phyloP scores from a whole-genome alignment of 2,797 vertebrate species.

The Diceros bicornis region DNA sequence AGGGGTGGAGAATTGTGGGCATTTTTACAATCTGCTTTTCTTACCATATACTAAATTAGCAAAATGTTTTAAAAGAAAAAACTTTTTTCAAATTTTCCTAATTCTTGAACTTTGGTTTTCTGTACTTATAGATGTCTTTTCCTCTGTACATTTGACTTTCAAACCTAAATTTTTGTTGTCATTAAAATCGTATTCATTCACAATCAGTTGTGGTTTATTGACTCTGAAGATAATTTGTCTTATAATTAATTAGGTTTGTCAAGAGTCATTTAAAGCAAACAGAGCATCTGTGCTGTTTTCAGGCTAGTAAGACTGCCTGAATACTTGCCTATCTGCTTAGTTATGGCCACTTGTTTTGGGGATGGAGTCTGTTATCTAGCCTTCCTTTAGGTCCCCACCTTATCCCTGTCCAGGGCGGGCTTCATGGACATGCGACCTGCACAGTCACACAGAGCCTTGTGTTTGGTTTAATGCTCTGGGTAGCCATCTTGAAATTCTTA shows the following conservation, averaged over 20 bases:
- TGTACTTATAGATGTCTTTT: not conserved
- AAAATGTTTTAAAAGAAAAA: not conserved
- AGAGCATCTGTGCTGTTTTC: not conserved
- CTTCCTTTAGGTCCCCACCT: not conserved
- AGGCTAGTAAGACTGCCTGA: not conserved
- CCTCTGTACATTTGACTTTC: not conserved
- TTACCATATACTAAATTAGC: not conserved
- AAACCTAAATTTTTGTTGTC: not conserved
- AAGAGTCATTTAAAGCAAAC: not conserved
- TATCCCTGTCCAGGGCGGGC: too few relatives aligned
- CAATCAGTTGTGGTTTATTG: not conserved
- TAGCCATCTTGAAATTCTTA: not conserved
- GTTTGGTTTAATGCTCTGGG: not conserved
- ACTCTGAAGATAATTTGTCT: slow-evolving; percentile 21
- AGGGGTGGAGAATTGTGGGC: not conserved
- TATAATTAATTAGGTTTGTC: slow-evolving; percentile 12
- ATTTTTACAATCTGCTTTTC: not conserved
- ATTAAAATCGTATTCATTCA: slow-evolving; percentile 19
- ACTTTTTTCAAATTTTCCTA: not conserved
- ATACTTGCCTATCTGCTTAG: not conserved
- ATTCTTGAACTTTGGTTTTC: not conserved
- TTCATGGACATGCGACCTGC: not conserved
- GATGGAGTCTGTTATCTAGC: not conserved
- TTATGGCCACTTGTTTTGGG: not conserved
- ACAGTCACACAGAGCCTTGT: not conserved